Percentiles rank a stretch among this genome's conserved stretches.
Evolutionary conservation across 2,888 invertebrate species (phyloP).

Genomic region (Plebejus melissa): DNA sequence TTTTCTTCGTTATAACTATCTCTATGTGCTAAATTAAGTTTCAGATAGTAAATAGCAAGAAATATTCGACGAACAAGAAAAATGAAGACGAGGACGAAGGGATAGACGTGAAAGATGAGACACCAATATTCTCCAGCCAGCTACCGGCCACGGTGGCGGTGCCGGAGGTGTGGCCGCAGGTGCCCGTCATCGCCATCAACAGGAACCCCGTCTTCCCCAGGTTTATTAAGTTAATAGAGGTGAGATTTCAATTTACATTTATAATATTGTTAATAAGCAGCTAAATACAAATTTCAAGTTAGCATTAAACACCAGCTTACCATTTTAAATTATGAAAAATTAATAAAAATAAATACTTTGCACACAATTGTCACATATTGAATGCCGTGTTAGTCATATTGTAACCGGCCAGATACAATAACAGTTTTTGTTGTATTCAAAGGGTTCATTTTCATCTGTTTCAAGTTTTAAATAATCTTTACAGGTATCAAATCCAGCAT

Average conservation of each 20-base stretch:
- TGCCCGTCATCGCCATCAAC: conserved; percentile 96
- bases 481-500: conserved; percentile 89
- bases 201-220: conserved; percentile 98
- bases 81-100: conserved; percentile 62
- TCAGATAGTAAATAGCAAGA: conserved; percentile 45
- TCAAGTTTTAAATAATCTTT: conserved; percentile 39
- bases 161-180: conserved; percentile 97
- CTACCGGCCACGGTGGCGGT: conserved; percentile 94
- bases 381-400: too few species aligned
- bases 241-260: conserved; percentile 46
- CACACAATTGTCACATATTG: too few species aligned
- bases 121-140: conserved; percentile 74
- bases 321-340: too few species aligned
- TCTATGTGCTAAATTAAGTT: conserved; percentile 1
- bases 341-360: too few species aligned
- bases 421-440: too few species aligned
- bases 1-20: not conserved
- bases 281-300: too few species aligned
- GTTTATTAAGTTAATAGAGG: conserved; percentile 98
- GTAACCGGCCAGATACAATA: too few species aligned
- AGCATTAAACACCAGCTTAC: too few species aligned
- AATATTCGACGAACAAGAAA: conserved; percentile 58
- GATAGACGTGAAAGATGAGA: conserved; percentile 54
- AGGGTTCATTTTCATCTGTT: too few species aligned
- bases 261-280: too few species aligned